A percentile compares a stretch with the other conserved stretches of the same genome.
phyloP scores from a whole-genome alignment of 1,140 invertebrate genomes.

The Lysiphlebus fabarum region DNA sequence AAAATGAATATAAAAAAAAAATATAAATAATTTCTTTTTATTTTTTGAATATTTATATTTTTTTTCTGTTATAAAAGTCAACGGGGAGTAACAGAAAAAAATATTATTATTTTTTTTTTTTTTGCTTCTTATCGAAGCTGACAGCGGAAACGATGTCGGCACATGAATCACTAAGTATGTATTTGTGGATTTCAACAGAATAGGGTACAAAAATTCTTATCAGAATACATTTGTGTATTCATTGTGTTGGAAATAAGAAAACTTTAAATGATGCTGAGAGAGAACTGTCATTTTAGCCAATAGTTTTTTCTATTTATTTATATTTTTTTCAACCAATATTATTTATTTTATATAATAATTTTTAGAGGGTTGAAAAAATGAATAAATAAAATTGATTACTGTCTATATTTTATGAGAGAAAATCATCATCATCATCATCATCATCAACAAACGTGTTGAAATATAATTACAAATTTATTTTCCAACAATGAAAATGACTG shows the following conservation, averaged over 20 bases:
- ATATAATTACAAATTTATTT: no score
- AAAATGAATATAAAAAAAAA: no score
- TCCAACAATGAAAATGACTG: not conserved
- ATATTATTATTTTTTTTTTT: slow-evolving; percentile 1
- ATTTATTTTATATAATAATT: no score
- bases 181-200: slow-evolving; percentile 28
- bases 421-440: no score
- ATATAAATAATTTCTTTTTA: no score
- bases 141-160: slow-evolving; percentile 25
- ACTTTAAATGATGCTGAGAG: slow-evolving; percentile 19
- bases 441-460: no score
- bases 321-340: not conserved
- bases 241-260: slow-evolving; percentile 25
- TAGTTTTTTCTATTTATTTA: slow-evolving; percentile 17
- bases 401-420: not conserved
- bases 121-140: slow-evolving; percentile 28
- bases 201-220: slow-evolving; percentile 29
- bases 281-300: slow-evolving; percentile 3
- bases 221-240: slow-evolving; percentile 33
- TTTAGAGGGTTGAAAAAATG: no score
- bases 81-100: slow-evolving; percentile 17
- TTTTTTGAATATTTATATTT: not conserved
- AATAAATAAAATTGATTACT: not conserved
- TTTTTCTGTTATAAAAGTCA: not conserved
- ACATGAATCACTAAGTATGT: slow-evolving; percentile 25